Evolutionary conservation across 92 coral and sea anemone genomes (phyloP).

Genomic region (Paramuricea clavata): DNA sequence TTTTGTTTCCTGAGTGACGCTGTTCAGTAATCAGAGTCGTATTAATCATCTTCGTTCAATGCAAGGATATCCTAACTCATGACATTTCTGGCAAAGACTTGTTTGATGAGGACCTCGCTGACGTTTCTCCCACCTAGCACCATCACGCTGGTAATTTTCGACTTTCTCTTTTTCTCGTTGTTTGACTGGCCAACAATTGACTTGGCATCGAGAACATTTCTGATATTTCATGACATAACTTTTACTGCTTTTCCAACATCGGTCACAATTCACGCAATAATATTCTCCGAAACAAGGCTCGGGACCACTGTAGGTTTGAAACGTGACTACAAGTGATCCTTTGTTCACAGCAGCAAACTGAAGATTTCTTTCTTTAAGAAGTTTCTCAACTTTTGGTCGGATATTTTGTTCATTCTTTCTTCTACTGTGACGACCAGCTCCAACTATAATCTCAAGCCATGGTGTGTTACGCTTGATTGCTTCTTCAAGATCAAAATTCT

Average conservation of each 20-base stretch:
- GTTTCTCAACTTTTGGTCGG: conserved; percentile 62
- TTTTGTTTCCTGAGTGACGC: too few relatives aligned
- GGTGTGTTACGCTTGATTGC: background rate
- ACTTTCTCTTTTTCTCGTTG: conserved; percentile 41
- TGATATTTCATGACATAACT: background rate
- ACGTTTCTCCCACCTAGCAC: background rate
- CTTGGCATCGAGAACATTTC: conserved; percentile 22
- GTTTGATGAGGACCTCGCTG: conserved; percentile 19
- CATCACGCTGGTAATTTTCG: conserved; percentile 13
- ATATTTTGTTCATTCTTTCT: conserved; percentile 35
- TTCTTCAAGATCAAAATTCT: conserved; percentile 22
- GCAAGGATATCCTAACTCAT: conserved; percentile 43
- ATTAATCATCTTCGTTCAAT: conserved; percentile 2
- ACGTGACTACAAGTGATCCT: conserved; percentile 69
- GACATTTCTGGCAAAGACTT: conserved; percentile 53
- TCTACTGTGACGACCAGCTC: conserved; percentile 65
- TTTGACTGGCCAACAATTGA: conserved; percentile 41
- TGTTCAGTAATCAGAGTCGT: background rate
- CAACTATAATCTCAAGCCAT: too few relatives aligned
- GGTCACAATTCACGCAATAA: conserved; percentile 53
- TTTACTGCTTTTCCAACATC: conserved; percentile 36
- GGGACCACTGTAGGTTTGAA: conserved; percentile 42
- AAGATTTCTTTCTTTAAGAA: conserved; percentile 17
- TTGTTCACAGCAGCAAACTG: conserved; percentile 14
- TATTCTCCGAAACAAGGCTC: conserved; percentile 64